Conservation (phyloP, 2,888 invertebrate genomes). For the Schrankia costaestrigalis region DNA sequence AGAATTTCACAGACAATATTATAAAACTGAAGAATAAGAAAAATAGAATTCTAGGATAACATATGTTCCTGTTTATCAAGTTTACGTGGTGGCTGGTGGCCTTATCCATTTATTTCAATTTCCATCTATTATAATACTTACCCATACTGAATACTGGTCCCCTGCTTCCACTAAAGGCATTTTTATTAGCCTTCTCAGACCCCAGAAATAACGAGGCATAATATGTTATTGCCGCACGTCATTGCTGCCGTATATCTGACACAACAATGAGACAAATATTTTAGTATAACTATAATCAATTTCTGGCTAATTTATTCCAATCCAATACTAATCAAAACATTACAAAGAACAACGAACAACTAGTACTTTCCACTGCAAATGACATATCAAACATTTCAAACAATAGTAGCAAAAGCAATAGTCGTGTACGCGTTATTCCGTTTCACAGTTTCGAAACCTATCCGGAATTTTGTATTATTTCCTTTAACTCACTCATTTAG, state of each 20-base stretch:
- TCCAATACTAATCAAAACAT: too few species aligned
- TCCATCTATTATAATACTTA: constrained; percentile 62
- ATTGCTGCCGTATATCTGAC: constrained; percentile 44
- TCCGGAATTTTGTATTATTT: too few species aligned
- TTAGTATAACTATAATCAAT: background rate
- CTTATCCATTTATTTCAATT: background rate
- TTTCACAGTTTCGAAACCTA: too few species aligned
- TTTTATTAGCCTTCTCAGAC: constrained; percentile 76
- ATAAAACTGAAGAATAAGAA: background rate
- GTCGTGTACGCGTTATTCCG: too few species aligned
- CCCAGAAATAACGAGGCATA: constrained; percentile 59
- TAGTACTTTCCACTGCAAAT: too few species aligned
- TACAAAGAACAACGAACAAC: too few species aligned
- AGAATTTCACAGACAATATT: too few species aligned
- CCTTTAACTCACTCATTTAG: too few species aligned
- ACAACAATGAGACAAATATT: constrained; percentile 33
- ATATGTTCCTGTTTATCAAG: background rate
- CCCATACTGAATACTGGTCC: constrained; percentile 84
- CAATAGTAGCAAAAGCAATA: too few species aligned
- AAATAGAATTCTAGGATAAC: too few species aligned
- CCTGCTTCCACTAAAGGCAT: constrained; percentile 76
- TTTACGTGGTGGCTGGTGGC: background rate
- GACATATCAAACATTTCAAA: too few species aligned
- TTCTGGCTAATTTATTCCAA: background rate
- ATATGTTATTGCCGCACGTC: constrained; percentile 33